Evolutionary conservation across 2,797 vertebrate species (phyloP), one percentile per base, ranked within the genome.

Genomic region (Alosa sapidissima): DNA sequence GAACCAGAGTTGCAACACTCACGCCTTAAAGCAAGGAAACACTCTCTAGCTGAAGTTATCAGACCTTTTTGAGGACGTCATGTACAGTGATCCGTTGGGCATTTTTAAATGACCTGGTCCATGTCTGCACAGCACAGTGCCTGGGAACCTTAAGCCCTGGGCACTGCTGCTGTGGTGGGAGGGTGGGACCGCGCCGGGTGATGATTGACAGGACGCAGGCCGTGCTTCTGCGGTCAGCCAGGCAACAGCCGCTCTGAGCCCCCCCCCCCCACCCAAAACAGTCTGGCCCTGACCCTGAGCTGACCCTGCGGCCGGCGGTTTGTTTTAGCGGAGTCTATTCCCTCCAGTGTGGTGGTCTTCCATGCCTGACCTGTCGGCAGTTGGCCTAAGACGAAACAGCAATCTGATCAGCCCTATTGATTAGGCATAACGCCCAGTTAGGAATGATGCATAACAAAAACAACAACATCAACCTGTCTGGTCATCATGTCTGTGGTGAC

Each of bases 131-230:
- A 16, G 52, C 54, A 41, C 41, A 19, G 16, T 21, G 54, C 16
- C 54, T 55, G 16, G 54, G 54, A 55, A 55, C 7, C 3, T 3
- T 3, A 1, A 19, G 54, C 54, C 54, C 54, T 21, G 16, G 7
- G 54, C n/a, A 6, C 72, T 78, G 13, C 68, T 75, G 10, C 3
- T 41, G 68, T 5, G 41, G 72, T 7, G 41, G 54, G 54, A 55
- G 54, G 3, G 14, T 21, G 49, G 51, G 49, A n/a, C n/a, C 0
- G 5, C 5, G 14, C 36, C 13, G 21, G 28, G 28, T 45, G 41
- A 78, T 78, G 41, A 45, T 47, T 78, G 72, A 78, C 72, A 45
- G 13, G 72, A 21, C 72, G 19, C 72, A 78, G 72, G 13, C 72
- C 19, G 41, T 21, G 72, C 72, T 78, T 41, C 19, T 78, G 72